Percentiles rank a stretch among this genome's conserved stretches.
Evolutionary conservation across 2,797 vertebrate species (phyloP).

Genomic region (Melanotaenia nigrans): DNA sequence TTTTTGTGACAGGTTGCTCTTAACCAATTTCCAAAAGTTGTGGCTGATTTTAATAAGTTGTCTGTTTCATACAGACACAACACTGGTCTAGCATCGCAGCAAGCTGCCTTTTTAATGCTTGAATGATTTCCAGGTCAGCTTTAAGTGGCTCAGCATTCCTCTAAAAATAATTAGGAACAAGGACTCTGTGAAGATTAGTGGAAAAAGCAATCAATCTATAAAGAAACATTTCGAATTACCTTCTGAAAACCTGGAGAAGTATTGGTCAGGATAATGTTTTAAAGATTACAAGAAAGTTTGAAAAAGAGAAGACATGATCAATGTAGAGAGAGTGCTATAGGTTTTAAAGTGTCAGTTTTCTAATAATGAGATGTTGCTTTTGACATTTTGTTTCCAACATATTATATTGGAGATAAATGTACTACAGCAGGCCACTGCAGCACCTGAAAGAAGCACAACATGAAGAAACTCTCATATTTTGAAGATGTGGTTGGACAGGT

Average conservation of each 20-base stretch:
- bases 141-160: background rate
- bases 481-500: slow-evolving; percentile 13
- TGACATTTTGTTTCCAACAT: too few relatives aligned
- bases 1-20: too few relatives aligned
- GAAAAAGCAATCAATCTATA: background rate
- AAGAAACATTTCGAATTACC: background rate
- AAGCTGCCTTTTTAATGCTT: background rate
- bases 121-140: background rate
- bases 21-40: too few relatives aligned
- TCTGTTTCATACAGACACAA: too few relatives aligned
- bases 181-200: background rate
- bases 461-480: background rate
- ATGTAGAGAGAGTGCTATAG: background rate
- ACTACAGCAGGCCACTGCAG: background rate
- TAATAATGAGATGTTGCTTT: background rate
- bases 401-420: too few relatives aligned
- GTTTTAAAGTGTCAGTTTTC: slow-evolving; percentile 3
- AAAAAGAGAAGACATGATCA: background rate
- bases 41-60: too few relatives aligned
- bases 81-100: background rate
- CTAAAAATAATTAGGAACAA: background rate
- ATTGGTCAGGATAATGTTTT: background rate
- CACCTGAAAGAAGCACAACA: background rate
- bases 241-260: background rate
- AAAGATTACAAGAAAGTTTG: background rate